These are phyloP conservation scores for Yponomeuta sedellus DNA, from an alignment of 2,888 invertebrate genomes.

Conservation along the genomic window DNA sequence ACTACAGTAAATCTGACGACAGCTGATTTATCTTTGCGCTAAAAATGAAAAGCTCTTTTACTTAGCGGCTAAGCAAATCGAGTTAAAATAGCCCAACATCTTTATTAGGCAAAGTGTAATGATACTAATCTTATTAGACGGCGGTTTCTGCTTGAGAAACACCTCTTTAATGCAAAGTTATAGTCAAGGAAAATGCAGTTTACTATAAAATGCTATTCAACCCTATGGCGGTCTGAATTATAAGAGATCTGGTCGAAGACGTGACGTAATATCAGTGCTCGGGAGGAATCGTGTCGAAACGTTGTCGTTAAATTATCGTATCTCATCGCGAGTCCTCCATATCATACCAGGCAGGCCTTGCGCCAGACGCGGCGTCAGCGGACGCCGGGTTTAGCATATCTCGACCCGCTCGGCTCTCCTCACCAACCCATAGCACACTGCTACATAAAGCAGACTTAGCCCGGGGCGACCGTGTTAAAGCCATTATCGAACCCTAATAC, in stretches of 20 bases:
- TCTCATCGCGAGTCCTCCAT: slow-evolving; percentile 35
- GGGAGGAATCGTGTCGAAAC: slow-evolving; percentile 48
- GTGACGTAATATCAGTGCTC: slow-evolving; percentile 50
- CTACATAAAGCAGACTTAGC: slow-evolving; percentile 52
- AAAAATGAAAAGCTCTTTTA: not conserved
- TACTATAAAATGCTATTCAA: slow-evolving; percentile 23
- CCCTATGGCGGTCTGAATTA: slow-evolving; percentile 46
- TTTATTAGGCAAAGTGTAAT: slow-evolving; percentile 9
- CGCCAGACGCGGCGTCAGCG: slow-evolving; percentile 66
- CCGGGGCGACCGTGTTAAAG: slow-evolving; percentile 51
- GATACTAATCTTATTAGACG: slow-evolving; percentile 13
- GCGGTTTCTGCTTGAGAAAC: slow-evolving; percentile 19
- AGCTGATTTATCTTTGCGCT: slow-evolving; percentile 4
- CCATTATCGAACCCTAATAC: slow-evolving; percentile 69
- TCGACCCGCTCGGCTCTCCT: slow-evolving; percentile 31
- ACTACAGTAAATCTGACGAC: not conserved
- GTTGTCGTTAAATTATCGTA: slow-evolving; percentile 65
- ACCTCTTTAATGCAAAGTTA: slow-evolving; percentile 42
- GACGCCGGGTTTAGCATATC: slow-evolving; percentile 59
- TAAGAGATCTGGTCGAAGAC: slow-evolving; percentile 44
- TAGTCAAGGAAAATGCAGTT: slow-evolving; percentile 47
- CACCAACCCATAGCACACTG: slow-evolving; percentile 44
- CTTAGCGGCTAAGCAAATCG: slow-evolving; percentile 7
- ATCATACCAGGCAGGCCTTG: slow-evolving; percentile 10
- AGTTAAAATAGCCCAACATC: slow-evolving; percentile 12